These are phyloP conservation scores for Danaus melanippus DNA, from an alignment of 1,140 invertebrate species.

Conservation along the genomic window DNA sequence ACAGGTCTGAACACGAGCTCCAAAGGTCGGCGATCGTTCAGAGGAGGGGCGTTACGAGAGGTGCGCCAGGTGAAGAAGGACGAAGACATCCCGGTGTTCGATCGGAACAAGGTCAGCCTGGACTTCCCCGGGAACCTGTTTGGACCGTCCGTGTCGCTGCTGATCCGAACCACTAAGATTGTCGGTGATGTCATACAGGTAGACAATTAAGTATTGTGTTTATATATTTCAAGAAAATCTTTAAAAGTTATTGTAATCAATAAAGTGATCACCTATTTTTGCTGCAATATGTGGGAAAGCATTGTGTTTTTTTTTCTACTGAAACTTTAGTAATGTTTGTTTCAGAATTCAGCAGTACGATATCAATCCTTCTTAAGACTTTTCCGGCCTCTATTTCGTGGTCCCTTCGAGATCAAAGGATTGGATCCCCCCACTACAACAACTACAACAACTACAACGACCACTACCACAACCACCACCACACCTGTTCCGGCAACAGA, in stretches of 20 bases:
- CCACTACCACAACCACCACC: slow-evolving; percentile 31
- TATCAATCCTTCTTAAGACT: slow-evolving; percentile 76
- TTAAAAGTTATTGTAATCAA: not conserved
- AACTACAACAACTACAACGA: slow-evolving; percentile 59
- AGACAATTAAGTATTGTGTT: slow-evolving; percentile 29
- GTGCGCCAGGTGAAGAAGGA: slow-evolving; percentile 27
- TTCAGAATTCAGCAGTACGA: slow-evolving; percentile 80
- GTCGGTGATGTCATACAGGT: slow-evolving; percentile 80
- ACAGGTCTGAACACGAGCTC: slow-evolving; percentile 3
- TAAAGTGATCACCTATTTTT: too few species aligned
- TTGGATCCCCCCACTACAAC: slow-evolving; percentile 73
- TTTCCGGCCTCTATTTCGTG: slow-evolving; percentile 78
- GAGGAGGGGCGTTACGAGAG: slow-evolving; percentile 3
- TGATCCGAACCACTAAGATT: slow-evolving; percentile 79
- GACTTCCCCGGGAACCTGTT: slow-evolving; percentile 79
- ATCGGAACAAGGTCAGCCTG: slow-evolving; percentile 75
- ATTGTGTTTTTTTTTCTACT: too few species aligned
- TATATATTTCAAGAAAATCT: not conserved
- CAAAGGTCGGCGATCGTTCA: slow-evolving; percentile 1
- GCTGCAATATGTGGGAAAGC: too few species aligned
- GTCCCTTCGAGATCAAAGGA: slow-evolving; percentile 77
- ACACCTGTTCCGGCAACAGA: slow-evolving; percentile 21
- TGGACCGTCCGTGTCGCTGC: slow-evolving; percentile 78
- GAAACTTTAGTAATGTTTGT: slow-evolving; percentile 18
- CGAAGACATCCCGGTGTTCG: slow-evolving; percentile 79